These are phyloP conservation scores for Microtus ochrogaster DNA, from an alignment of 2,113 vertebrate species.

Conservation along the genomic window DNA sequence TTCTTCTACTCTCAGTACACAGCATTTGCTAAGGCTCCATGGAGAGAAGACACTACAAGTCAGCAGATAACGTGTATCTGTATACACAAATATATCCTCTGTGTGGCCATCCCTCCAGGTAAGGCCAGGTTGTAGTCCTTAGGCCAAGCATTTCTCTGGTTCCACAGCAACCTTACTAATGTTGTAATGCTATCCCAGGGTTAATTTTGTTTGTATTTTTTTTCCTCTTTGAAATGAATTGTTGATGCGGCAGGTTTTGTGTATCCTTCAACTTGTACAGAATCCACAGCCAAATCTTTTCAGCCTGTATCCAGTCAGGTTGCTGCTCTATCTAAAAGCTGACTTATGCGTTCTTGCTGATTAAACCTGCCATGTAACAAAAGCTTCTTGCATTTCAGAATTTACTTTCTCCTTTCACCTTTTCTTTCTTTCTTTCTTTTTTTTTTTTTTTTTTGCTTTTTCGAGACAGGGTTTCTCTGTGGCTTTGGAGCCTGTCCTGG, in stretches of 20 bases:
- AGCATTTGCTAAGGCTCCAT: not conserved
- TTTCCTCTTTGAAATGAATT: constrained; percentile 81
- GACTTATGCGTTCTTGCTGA: not conserved
- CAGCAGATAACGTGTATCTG: not conserved
- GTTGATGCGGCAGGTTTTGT: constrained; percentile 83
- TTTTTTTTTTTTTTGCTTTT: too few species aligned
- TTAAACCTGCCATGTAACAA: constrained; percentile 7
- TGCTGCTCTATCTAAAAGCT: constrained; percentile 33
- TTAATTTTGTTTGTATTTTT: constrained; percentile 55
- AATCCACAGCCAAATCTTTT: constrained; percentile 64
- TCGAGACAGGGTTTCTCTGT: too few species aligned
- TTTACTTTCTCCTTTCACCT: constrained; percentile 61
- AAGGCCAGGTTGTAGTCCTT: constrained; percentile 76
- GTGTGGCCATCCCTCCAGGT: constrained; percentile 72
- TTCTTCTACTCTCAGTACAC: not conserved
- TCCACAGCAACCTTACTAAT: constrained; percentile 84
- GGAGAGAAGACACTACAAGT: not conserved
- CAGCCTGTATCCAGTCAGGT: not conserved
- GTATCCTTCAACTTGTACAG: constrained; percentile 69
- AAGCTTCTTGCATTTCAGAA: constrained; percentile 64
- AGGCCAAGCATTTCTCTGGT: constrained; percentile 80
- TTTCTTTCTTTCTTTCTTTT: too few species aligned
- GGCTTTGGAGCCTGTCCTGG: too few species aligned
- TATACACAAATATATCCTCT: too few species aligned
- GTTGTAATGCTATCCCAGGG: constrained; percentile 80